phyloP scores from a whole-genome alignment of 2,888 invertebrate species.

The Drosophila colorata region DNA sequence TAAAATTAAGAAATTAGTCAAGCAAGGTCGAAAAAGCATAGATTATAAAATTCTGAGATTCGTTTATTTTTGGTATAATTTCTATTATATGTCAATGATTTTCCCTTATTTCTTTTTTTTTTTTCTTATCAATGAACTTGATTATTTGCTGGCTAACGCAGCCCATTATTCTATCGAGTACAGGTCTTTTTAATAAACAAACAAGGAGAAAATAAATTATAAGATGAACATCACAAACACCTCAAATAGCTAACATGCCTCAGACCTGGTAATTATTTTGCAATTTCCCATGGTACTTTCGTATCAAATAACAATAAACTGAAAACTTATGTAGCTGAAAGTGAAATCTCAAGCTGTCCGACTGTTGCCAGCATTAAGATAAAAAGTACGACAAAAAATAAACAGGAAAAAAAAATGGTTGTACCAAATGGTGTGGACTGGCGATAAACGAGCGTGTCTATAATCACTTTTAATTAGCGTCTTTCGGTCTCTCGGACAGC shows the following conservation, averaged over 20 bases:
- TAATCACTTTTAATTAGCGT: conserved; percentile 79
- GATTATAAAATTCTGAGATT: too few relatives aligned
- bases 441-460: conserved; percentile 70
- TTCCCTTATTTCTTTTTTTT: too few relatives aligned
- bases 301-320: conserved; percentile 13
- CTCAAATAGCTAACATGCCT: not conserved
- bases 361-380: conserved; percentile 23
- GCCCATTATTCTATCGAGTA: too few relatives aligned
- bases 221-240: too few relatives aligned
- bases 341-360: conserved; percentile 38
- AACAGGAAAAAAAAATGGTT: conserved; percentile 19
- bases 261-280: not conserved
- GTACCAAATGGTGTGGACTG: conserved; percentile 31
- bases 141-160: too few relatives aligned
- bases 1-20: too few relatives aligned
- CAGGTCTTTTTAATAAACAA: not conserved
- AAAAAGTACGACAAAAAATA: conserved; percentile 5
- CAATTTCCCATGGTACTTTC: not conserved
- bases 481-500: conserved; percentile 17
- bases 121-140: too few relatives aligned
- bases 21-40: too few relatives aligned
- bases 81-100: too few relatives aligned
- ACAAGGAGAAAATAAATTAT: not conserved
- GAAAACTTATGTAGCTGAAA: conserved; percentile 23
- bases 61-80: too few relatives aligned